Evolutionary conservation across 2,113 vertebrate genomes (phyloP).

Genomic region (Muntiacus muntjak): DNA sequence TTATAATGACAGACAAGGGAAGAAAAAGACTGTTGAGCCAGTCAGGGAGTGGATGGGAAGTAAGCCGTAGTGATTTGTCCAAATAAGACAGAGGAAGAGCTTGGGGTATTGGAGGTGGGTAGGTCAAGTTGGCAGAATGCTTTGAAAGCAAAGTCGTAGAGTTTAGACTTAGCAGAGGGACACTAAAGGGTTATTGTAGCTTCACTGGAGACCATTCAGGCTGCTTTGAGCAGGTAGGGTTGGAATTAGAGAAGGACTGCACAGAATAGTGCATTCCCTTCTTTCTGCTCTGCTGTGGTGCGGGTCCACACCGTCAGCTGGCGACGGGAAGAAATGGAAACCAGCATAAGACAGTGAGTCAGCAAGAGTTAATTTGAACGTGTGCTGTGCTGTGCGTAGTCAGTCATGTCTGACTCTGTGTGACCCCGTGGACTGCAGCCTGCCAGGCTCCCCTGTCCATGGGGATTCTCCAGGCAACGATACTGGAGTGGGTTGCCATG

Average conservation of each 20-base stretch:
- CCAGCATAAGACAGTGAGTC: not conserved
- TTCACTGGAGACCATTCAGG: not conserved
- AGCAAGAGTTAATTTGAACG: not conserved
- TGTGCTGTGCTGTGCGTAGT: not conserved
- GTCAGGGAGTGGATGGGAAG: not conserved
- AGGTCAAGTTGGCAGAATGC: not conserved
- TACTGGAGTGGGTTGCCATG: not conserved
- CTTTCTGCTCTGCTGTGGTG: not conserved
- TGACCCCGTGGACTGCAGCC: not conserved
- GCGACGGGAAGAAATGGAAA: not conserved
- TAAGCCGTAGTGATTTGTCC: not conserved
- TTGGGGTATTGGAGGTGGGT: not conserved
- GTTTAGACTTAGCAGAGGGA: not conserved
- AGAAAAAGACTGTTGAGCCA: not conserved
- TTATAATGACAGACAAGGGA: not conserved
- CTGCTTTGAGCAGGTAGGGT: not conserved
- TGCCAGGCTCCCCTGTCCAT: not conserved
- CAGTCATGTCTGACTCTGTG: not conserved
- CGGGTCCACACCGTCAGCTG: not conserved
- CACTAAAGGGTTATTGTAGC: not conserved
- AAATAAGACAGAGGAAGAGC: not conserved
- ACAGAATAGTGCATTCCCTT: not conserved
- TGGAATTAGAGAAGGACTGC: not conserved
- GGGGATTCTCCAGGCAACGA: not conserved
- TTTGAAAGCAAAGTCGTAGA: not conserved